Evolutionary conservation across 2,888 invertebrate genomes (phyloP).

Genomic region (Lissonota sp.): DNA sequence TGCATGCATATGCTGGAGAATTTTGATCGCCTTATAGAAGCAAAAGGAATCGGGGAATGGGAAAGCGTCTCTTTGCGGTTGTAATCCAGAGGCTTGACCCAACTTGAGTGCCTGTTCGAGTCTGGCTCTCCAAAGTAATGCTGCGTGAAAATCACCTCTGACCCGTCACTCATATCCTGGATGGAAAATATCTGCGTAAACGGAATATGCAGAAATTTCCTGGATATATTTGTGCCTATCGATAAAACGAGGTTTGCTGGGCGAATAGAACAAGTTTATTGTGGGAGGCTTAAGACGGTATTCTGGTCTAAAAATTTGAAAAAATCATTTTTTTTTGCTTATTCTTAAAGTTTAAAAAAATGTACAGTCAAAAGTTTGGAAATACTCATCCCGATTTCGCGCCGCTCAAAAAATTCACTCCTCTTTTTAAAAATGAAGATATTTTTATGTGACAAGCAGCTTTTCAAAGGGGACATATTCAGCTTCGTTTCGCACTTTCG

Average conservation of each 20-base stretch:
- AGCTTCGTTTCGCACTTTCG: no score
- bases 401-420: slow-evolving; percentile 19
- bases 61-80: slow-evolving; percentile 15
- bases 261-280: background rate
- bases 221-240: background rate
- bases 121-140: slow-evolving; percentile 66
- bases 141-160: slow-evolving; percentile 70
- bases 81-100: slow-evolving; percentile 52
- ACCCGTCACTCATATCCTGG: slow-evolving; percentile 65
- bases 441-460: no score
- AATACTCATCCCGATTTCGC: no score
- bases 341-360: background rate
- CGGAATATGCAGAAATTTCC: background rate
- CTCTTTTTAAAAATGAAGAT: background rate
- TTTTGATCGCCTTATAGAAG: slow-evolving; percentile 45
- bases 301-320: no score
- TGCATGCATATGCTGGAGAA: slow-evolving; percentile 62
- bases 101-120: slow-evolving; percentile 61
- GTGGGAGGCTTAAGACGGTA: no score
- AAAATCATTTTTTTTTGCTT: no score
- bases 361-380: background rate
- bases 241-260: slow-evolving; percentile 3
- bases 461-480: no score
- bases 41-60: slow-evolving; percentile 26
- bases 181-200: no score